phyloP scores from a whole-genome alignment of 1,140 invertebrate species.

The Psix sp. region DNA sequence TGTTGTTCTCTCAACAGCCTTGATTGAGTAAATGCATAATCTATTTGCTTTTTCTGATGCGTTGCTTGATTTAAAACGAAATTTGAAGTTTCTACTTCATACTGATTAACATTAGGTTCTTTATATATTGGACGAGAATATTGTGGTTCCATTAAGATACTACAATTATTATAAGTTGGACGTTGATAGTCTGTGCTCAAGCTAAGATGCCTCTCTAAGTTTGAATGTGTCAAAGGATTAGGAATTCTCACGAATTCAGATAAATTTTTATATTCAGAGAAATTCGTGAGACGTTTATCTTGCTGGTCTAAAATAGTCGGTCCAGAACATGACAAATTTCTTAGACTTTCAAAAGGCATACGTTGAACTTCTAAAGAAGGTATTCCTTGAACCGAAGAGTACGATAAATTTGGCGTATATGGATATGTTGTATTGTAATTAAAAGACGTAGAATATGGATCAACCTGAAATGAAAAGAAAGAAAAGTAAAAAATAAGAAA shows the following conservation, averaged over 20 bases:
- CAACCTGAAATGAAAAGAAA: conserved; percentile 52
- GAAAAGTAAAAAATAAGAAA: background rate
- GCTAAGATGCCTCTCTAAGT: conserved; percentile 17
- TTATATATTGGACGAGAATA: conserved; percentile 20
- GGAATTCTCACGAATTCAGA: conserved; percentile 18
- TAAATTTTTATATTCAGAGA: conserved; percentile 15
- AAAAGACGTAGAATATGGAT: conserved; percentile 56
- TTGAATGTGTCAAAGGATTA: conserved; percentile 6
- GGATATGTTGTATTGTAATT: conserved; percentile 54
- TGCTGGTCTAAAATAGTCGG: conserved; percentile 4
- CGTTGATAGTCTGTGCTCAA: conserved; percentile 15
- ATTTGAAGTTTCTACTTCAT: conserved; percentile 4
- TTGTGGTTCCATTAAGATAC: conserved; percentile 21
- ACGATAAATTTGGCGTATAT: conserved; percentile 30
- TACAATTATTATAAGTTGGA: conserved; percentile 34
- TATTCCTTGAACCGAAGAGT: conserved; percentile 13
- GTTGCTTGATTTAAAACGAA: conserved; percentile 9
- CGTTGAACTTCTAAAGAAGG: conserved; percentile 13
- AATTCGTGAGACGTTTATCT: conserved; percentile 25
- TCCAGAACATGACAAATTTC: conserved; percentile 7
- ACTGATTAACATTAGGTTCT: conserved; percentile 19
- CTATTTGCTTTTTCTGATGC: conserved; percentile 26
- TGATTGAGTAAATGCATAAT: conserved; percentile 17
- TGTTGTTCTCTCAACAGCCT: conserved; percentile 20
- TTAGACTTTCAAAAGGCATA: conserved; percentile 12